These are phyloP conservation scores for Garrulus glandarius DNA, from an alignment of 2,797 vertebrate species.

Conservation along the genomic window DNA sequence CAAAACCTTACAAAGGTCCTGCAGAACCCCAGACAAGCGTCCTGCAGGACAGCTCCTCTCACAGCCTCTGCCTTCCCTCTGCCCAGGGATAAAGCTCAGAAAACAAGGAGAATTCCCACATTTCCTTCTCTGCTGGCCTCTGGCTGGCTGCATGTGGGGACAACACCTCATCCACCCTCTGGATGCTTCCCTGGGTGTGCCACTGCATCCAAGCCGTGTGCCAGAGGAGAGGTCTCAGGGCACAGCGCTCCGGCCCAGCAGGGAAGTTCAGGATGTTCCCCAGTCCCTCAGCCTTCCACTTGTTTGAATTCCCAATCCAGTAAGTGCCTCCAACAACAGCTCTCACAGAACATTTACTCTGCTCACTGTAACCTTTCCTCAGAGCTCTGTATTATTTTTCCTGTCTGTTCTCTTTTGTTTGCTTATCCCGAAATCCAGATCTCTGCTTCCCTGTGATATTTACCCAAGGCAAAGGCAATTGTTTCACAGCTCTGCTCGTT, in stretches of 20 bases:
- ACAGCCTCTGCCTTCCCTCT: background rate
- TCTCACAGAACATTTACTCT: conserved; percentile 18
- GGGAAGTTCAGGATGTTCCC: background rate
- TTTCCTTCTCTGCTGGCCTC: background rate
- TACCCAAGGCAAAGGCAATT: background rate
- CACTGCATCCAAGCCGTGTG: rapidly evolving
- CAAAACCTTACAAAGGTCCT: background rate
- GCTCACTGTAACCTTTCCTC: conserved; percentile 46
- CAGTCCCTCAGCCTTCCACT: background rate
- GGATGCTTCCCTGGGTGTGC: background rate
- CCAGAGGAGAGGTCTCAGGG: background rate
- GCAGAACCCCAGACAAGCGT: background rate
- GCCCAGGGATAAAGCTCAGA: background rate
- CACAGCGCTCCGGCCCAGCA: rapidly evolving
- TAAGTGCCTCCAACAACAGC: background rate
- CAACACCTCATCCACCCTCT: background rate
- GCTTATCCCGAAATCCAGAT: background rate
- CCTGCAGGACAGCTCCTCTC: background rate
- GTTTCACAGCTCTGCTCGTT: background rate
- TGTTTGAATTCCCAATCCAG: background rate
- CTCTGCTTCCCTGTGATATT: background rate
- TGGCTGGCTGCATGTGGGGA: background rate
- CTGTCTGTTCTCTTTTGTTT: background rate
- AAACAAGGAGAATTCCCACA: rapidly evolving
- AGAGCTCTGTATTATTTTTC: background rate